These are phyloP conservation scores for Drosophila peninsularis DNA, from an alignment of 2,888 invertebrate genomes.

Conservation along the genomic window DNA sequence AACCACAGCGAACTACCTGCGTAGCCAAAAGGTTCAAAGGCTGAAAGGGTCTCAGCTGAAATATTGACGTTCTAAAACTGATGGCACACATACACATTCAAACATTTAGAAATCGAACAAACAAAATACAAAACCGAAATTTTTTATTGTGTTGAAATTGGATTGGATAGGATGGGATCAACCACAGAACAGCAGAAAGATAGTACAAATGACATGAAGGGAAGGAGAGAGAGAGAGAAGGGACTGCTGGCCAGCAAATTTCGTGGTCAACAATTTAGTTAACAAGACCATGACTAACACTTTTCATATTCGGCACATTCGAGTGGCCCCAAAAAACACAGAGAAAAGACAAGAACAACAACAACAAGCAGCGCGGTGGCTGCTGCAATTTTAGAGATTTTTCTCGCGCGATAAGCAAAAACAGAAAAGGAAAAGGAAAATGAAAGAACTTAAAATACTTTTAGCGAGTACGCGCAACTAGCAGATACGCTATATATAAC, in stretches of 20 bases:
- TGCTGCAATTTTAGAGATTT: slow-evolving; percentile 77
- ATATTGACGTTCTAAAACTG: slow-evolving; percentile 50
- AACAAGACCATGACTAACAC: slow-evolving; percentile 82
- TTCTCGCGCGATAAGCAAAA: slow-evolving; percentile 78
- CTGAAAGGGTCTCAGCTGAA: slow-evolving; percentile 72
- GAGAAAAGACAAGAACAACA: slow-evolving; percentile 19
- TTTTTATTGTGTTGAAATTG: slow-evolving; percentile 48
- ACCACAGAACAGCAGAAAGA: slow-evolving; percentile 12
- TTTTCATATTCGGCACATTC: slow-evolving; percentile 59
- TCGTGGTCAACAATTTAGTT: slow-evolving; percentile 77
- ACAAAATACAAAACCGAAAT: slow-evolving; percentile 54
- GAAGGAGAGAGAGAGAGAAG: neutral
- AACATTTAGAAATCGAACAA: slow-evolving; percentile 65
- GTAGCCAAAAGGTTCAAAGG: slow-evolving; percentile 72
- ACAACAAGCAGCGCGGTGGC: slow-evolving; percentile 21
- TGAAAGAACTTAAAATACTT: slow-evolving; percentile 31
- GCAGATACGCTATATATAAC: slow-evolving; percentile 5
- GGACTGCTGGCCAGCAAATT: slow-evolving; percentile 55
- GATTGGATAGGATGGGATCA: slow-evolving; percentile 28
- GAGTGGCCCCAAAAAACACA: slow-evolving; percentile 52
- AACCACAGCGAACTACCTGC: slow-evolving; percentile 62
- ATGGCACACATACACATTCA: slow-evolving; percentile 4
- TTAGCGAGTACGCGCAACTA: neutral
- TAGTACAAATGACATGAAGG: neutral
- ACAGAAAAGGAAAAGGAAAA: slow-evolving; percentile 28